Percentiles rank a stretch among this genome's conserved stretches.
These are phyloP conservation scores for Himalopsyche anomala DNA, from an alignment of 2,888 invertebrate genomes.

Conservation along the genomic window DNA sequence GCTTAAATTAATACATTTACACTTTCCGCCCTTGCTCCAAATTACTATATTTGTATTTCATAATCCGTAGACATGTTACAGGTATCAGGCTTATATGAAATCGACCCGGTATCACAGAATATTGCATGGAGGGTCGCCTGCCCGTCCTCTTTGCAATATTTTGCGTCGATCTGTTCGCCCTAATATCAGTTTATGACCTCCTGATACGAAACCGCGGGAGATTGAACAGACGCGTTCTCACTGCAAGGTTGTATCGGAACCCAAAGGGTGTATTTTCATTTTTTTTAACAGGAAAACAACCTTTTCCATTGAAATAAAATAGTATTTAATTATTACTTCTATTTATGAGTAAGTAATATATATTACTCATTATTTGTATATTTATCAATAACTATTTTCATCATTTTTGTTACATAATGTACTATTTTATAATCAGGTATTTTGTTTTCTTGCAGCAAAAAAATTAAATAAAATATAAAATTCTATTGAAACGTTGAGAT, in stretches of 20 bases:
- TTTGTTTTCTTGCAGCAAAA: too few relatives aligned
- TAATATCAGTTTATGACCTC: conserved; percentile 57
- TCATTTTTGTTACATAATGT: too few relatives aligned
- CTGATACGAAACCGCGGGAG: conserved; percentile 59
- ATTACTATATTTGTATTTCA: background rate
- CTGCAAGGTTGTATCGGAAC: background rate
- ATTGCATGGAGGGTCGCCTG: background rate
- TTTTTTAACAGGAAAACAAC: background rate
- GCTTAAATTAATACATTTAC: background rate
- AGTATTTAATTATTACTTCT: background rate
- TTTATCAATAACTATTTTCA: too few relatives aligned
- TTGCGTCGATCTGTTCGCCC: conserved; percentile 47
- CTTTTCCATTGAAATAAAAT: background rate
- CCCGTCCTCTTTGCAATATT: background rate
- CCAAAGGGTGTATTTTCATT: background rate
- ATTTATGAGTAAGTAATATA: too few relatives aligned
- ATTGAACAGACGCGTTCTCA: conserved; percentile 60
- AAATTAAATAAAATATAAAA: too few relatives aligned
- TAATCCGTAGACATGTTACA: conserved; percentile 32
- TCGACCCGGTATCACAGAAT: conserved; percentile 41
- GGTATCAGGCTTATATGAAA: conserved; percentile 52
- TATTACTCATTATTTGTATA: too few relatives aligned
- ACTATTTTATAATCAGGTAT: too few relatives aligned
- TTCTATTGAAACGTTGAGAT: too few relatives aligned
- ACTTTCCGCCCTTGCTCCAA: background rate